A percentile compares a stretch with the other conserved stretches of the same genome.
Conservation (phyloP, 2,113 vertebrate genomes). For the Fulica atra region DNA sequence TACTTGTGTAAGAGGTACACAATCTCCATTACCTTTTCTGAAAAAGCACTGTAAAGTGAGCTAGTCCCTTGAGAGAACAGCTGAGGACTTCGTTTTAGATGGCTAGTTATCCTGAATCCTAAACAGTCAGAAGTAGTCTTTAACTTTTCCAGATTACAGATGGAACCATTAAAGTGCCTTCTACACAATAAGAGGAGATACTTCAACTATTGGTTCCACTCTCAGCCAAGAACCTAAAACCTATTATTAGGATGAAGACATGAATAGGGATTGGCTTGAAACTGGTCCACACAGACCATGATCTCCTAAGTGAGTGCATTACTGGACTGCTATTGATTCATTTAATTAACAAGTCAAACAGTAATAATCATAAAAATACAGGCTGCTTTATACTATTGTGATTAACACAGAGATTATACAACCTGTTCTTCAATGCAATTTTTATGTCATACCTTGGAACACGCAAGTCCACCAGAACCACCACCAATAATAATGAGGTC, state of each 20-base stretch:
- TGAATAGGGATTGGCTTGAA: background rate
- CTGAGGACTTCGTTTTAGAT: background rate
- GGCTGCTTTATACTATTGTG: background rate
- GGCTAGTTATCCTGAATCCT: background rate
- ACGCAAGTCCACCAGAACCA: constrained; percentile 93
- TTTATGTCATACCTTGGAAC: constrained; percentile 87
- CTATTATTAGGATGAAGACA: background rate
- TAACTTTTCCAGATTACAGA: background rate
- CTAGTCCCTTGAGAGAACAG: background rate
- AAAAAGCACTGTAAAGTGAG: background rate
- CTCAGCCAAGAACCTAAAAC: background rate
- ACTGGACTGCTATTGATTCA: background rate
- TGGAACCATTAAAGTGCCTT: background rate
- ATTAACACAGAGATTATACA: background rate
- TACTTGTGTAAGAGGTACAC: background rate
- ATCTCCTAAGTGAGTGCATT: background rate
- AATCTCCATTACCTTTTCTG: background rate
- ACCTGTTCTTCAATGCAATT: background rate
- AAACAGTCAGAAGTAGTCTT: background rate
- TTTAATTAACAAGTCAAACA: background rate
- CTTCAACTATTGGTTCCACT: background rate
- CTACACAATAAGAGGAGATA: background rate
- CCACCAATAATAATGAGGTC: constrained; percentile 95
- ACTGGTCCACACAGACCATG: background rate
- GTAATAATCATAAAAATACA: background rate